These are phyloP conservation scores for Cephonodes hylas DNA, from an alignment of 2,888 invertebrate species.

Conservation along the genomic window DNA sequence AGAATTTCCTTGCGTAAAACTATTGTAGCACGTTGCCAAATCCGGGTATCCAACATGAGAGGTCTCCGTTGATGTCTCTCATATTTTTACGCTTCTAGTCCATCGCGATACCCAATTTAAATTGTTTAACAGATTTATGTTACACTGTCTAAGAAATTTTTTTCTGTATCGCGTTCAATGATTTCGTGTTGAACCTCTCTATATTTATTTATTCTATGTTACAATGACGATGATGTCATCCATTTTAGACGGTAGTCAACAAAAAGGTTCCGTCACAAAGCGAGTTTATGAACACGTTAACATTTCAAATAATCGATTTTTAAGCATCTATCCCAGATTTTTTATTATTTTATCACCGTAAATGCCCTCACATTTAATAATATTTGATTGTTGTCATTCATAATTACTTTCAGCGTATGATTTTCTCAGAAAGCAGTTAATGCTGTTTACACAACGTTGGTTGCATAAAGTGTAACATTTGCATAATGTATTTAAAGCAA, in stretches of 20 bases:
- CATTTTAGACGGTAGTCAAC: conserved; percentile 3
- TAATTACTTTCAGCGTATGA: not conserved
- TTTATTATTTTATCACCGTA: not conserved
- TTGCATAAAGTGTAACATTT: not conserved
- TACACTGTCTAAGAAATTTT: too few relatives aligned
- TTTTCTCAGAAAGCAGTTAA: not conserved
- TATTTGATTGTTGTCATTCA: not conserved
- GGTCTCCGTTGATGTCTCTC: too few relatives aligned
- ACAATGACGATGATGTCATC: conserved; percentile 31
- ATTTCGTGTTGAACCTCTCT: not conserved
- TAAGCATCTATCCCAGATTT: not conserved
- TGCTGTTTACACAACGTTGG: not conserved
- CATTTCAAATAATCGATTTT: not conserved
- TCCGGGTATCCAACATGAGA: too few relatives aligned
- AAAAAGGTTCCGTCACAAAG: not conserved
- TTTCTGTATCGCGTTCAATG: too few relatives aligned
- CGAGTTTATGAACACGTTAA: not conserved
- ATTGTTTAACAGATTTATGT: too few relatives aligned
- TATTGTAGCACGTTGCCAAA: too few relatives aligned
- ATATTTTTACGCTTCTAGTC: too few relatives aligned
- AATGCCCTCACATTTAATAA: too few relatives aligned
- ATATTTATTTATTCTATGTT: conserved; percentile 25
- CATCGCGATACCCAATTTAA: too few relatives aligned
- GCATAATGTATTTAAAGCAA: not conserved
- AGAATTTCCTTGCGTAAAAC: too few relatives aligned